These are phyloP conservation scores for Iphiclides podalirius DNA, from an alignment of 2,888 invertebrate genomes.

Conservation along the genomic window DNA sequence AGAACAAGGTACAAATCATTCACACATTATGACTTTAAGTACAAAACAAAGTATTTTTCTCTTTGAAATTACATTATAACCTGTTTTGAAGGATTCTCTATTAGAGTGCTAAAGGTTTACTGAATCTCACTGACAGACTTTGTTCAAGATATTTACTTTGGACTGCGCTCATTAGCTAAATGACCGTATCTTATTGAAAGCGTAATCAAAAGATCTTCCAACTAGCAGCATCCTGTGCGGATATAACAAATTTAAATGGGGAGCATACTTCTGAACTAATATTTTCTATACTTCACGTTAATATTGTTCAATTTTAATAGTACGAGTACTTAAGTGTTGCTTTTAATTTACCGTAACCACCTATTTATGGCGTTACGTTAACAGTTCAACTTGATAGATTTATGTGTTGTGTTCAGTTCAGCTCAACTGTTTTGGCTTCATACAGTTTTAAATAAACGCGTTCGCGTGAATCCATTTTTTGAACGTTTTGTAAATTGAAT, in stretches of 20 bases:
- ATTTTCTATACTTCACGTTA: too few species aligned
- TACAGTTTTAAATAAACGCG: slow-evolving; percentile 11
- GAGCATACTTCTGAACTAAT: background rate
- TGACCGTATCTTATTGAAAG: slow-evolving; percentile 68
- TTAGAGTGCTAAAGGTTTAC: slow-evolving; percentile 56
- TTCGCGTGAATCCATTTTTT: slow-evolving; percentile 2
- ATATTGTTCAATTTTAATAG: too few species aligned
- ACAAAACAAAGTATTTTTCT: too few species aligned
- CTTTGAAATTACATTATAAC: too few species aligned
- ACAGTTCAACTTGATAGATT: slow-evolving; percentile 2
- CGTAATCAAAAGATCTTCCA: slow-evolving; percentile 50
- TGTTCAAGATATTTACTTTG: slow-evolving; percentile 70
- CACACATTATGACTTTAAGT: too few species aligned
- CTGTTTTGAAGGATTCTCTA: too few species aligned
- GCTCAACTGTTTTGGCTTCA: slow-evolving; percentile 2
- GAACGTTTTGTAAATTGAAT: slow-evolving; percentile 7
- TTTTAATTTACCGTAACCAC: too few species aligned
- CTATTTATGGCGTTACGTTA: background rate
- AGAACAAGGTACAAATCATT: too few species aligned
- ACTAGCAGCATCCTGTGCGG: slow-evolving; percentile 9
- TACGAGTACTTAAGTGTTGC: too few species aligned
- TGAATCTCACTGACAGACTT: slow-evolving; percentile 64
- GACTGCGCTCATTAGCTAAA: slow-evolving; percentile 73
- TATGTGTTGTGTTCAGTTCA: slow-evolving; percentile 5
- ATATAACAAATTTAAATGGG: slow-evolving; percentile 10